Percentiles rank a stretch among this genome's conserved stretches.
phyloP scores from a whole-genome alignment of 2,113 vertebrate species.

The Plecotus auritus region DNA sequence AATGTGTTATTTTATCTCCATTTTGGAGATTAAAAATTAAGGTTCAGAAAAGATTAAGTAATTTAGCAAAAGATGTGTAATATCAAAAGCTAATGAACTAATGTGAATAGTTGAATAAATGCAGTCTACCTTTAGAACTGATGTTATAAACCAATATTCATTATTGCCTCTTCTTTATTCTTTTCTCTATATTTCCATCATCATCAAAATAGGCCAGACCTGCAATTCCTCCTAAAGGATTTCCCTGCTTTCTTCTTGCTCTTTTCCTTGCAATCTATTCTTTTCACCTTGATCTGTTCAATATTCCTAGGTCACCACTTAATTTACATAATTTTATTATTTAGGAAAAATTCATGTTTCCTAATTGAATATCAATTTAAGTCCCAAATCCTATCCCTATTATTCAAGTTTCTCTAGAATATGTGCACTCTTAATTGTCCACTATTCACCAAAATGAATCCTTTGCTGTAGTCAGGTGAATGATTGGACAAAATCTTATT shows the following conservation, averaged over 20 bases:
- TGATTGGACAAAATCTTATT: neutral
- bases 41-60: neutral
- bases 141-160: neutral
- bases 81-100: neutral
- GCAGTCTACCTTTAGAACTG: neutral
- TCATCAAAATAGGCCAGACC: neutral
- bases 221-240: neutral
- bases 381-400: neutral
- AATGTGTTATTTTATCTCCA: neutral
- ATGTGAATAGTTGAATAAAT: neutral
- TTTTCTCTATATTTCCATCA: constrained; percentile 10
- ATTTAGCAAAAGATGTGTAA: neutral
- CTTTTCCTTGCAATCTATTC: neutral
- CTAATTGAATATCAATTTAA: neutral
- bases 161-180: neutral
- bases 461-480: neutral
- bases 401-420: constrained; percentile 32
- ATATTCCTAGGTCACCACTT: neutral
- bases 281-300: neutral
- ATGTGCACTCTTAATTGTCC: neutral
- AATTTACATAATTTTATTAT: constrained; percentile 31
- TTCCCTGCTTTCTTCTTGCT: neutral
- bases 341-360: constrained; percentile 8
- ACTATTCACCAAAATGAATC: neutral
- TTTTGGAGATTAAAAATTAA: constrained; percentile 18